Conservation (phyloP, 1,140 invertebrate species). For the Drosophila mauritiana region DNA sequence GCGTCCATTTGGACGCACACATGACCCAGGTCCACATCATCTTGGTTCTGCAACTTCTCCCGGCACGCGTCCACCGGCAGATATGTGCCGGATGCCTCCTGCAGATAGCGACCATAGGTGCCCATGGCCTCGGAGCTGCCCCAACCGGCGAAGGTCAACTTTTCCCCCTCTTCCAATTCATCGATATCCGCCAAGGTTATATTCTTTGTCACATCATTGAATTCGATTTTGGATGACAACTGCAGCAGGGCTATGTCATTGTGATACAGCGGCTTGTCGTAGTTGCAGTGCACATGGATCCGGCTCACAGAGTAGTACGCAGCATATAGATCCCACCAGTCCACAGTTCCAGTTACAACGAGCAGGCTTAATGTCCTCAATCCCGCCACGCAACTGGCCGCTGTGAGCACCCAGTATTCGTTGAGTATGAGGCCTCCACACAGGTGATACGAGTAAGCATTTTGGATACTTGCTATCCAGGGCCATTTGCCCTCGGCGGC, state of each 20-base stretch:
- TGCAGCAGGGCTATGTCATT: slow-evolving; percentile 86
- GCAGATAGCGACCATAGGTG: slow-evolving; percentile 46
- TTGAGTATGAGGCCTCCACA: slow-evolving; percentile 85
- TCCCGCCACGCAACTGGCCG: slow-evolving; percentile 84
- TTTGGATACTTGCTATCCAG: slow-evolving; percentile 81
- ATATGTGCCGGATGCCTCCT: slow-evolving; percentile 52
- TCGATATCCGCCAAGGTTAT: slow-evolving; percentile 68
- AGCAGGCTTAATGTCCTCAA: slow-evolving; percentile 48
- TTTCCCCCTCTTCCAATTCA: slow-evolving; percentile 59
- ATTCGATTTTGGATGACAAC: slow-evolving; percentile 74
- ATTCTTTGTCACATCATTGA: slow-evolving; percentile 81
- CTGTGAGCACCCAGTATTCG: slow-evolving; percentile 79
- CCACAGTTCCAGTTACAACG: slow-evolving; percentile 49
- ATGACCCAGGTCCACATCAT: slow-evolving; percentile 83
- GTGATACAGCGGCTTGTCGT: slow-evolving; percentile 76
- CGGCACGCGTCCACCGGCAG: slow-evolving; percentile 45
- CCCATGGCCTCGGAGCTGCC: slow-evolving; percentile 74
- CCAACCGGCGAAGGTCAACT: slow-evolving; percentile 86
- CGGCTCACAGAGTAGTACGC: slow-evolving; percentile 46
- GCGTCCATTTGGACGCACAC: slow-evolving; percentile 87
- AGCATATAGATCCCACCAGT: slow-evolving; percentile 39
- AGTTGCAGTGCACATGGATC: slow-evolving; percentile 73
- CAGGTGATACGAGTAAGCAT: slow-evolving; percentile 66
- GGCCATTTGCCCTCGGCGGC: slow-evolving; percentile 79
- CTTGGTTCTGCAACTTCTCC: slow-evolving; percentile 26